Conservation (phyloP, 1,140 invertebrate species). For the Brachionus manjavacas region DNA sequence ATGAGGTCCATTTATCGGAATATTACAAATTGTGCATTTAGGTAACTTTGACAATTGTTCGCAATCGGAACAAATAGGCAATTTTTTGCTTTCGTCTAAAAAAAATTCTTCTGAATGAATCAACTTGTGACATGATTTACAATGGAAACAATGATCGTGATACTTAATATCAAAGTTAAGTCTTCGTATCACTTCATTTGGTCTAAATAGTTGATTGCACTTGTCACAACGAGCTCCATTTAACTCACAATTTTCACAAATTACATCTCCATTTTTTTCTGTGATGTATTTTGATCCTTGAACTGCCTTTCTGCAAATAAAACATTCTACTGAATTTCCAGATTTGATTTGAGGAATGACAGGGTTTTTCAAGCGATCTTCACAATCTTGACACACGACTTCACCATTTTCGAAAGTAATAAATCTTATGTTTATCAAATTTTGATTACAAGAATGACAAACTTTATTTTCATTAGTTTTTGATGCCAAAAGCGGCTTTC, state of each 20-base stretch:
- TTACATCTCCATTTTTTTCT: conserved; percentile 6
- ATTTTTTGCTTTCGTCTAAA: background rate
- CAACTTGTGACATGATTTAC: background rate
- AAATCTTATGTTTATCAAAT: background rate
- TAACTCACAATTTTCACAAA: conserved; percentile 20
- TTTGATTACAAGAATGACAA: conserved; percentile 9
- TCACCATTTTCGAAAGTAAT: conserved; percentile 32
- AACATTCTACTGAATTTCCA: background rate
- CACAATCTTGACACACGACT: conserved; percentile 9
- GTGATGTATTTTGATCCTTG: background rate
- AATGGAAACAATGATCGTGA: conserved; percentile 18
- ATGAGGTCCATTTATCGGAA: background rate
- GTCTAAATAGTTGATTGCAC: conserved; percentile 1
- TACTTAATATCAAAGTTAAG: conserved; percentile 3
- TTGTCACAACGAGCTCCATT: background rate
- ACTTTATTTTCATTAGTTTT: background rate
- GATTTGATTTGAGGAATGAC: background rate
- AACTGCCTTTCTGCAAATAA: background rate
- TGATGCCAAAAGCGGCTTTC: background rate
- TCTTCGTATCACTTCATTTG: background rate
- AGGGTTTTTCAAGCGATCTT: background rate
- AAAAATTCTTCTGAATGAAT: background rate
- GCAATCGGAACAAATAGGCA: conserved; percentile 6
- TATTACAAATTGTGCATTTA: background rate
- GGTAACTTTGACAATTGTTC: background rate